These are phyloP conservation scores for Tenodera sinensis DNA, from an alignment of 2,888 invertebrate genomes.

Conservation along the genomic window DNA sequence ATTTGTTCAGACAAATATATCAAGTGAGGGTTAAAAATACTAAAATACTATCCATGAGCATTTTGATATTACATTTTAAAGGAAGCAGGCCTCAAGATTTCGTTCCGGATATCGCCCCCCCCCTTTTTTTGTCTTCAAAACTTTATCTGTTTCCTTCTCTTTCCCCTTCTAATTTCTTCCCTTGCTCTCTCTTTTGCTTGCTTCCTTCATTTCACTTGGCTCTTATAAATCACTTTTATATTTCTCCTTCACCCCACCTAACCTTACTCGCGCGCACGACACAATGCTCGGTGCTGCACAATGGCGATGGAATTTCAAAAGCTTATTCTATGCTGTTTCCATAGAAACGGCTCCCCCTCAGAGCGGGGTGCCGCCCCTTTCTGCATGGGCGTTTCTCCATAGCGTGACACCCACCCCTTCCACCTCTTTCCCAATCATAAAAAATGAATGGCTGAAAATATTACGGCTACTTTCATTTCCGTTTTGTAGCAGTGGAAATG, in stretches of 20 bases:
- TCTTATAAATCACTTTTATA: conserved; percentile 29
- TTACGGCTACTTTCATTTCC: conserved; percentile 24
- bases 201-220: conserved; percentile 15
- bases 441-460: conserved; percentile 26
- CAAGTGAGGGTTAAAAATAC: too few relatives aligned
- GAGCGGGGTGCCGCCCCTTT: conserved; percentile 11
- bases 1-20: too few relatives aligned
- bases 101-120: not conserved
- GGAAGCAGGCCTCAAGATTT: not conserved
- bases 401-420: conserved; percentile 22
- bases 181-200: not conserved
- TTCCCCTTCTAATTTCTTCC: not conserved
- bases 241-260: conserved; percentile 8
- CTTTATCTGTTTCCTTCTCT: not conserved
- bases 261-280: not conserved
- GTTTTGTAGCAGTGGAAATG: not conserved
- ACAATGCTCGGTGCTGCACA: conserved; percentile 1
- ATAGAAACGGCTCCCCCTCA: conserved; percentile 20
- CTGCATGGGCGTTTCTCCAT: conserved; percentile 27
- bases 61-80: not conserved
- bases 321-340: conserved; percentile 28
- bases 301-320: conserved; percentile 29
- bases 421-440: conserved; percentile 17
- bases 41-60: too few relatives aligned
- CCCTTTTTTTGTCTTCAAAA: not conserved